These are phyloP conservation scores for Protonibea diacanthus DNA, from an alignment of 2,797 vertebrate species.

Conservation along the genomic window DNA sequence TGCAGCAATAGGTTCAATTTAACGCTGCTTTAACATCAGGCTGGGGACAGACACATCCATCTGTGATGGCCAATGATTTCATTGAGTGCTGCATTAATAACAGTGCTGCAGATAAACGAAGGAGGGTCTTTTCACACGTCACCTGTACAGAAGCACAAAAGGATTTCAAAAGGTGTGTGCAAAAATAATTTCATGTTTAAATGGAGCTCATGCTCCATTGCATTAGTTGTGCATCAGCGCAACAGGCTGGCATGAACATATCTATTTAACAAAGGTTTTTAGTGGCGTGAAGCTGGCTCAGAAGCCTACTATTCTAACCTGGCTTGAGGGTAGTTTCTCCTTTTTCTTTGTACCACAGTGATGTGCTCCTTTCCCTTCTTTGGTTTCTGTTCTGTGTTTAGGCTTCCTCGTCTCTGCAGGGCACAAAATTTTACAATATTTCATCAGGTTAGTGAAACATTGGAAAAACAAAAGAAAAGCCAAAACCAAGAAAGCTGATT, in stretches of 20 bases:
- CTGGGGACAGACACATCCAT: background rate
- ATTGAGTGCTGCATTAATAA: background rate
- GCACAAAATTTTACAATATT: constrained; percentile 20
- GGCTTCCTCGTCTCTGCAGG: constrained; percentile 69
- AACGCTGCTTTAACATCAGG: background rate
- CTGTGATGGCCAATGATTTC: background rate
- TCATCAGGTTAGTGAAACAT: background rate
- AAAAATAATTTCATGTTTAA: background rate
- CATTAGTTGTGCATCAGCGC: background rate
- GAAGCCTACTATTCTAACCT: constrained; percentile 64
- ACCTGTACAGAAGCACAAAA: background rate
- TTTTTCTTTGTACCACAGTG: constrained; percentile 76
- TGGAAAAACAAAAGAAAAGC: background rate
- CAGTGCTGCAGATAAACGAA: background rate
- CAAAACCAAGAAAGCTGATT: background rate
- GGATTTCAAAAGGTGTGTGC: background rate
- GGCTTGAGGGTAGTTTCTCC: constrained; percentile 63
- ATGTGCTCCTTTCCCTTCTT: constrained; percentile 71
- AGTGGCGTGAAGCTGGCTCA: background rate
- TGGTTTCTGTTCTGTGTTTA: constrained; percentile 69
- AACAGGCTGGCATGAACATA: background rate
- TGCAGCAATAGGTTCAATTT: background rate
- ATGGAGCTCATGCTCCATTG: background rate
- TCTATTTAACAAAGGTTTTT: background rate
- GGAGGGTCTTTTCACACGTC: background rate